Percentiles rank a stretch among this genome's conserved stretches.
These are phyloP conservation scores for Lophotis ruficrista DNA, from an alignment of 2,113 vertebrate genomes.

Conservation along the genomic window DNA sequence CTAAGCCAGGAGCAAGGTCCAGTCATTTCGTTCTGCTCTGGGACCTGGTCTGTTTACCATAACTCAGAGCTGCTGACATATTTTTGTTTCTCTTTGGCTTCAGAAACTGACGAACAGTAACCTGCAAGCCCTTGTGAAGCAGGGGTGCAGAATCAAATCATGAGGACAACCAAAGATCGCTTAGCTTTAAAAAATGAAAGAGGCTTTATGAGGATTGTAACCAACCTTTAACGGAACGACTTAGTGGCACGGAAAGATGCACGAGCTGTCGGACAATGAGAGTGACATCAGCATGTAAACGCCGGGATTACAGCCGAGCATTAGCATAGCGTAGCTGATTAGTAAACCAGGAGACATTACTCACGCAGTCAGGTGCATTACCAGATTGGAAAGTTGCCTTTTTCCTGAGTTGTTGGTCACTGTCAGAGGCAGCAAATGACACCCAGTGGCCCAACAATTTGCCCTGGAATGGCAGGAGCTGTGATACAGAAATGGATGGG, in stretches of 20 bases:
- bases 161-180: background rate
- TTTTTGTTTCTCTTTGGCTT: constrained; percentile 35
- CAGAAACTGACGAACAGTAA: background rate
- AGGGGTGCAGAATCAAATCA: background rate
- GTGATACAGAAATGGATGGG: background rate
- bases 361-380: constrained; percentile 44
- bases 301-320: background rate
- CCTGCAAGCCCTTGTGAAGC: background rate
- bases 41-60: background rate
- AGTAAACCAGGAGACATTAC: constrained; percentile 13
- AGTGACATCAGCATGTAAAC: background rate
- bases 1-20: background rate
- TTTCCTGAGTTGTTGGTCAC: constrained; percentile 20
- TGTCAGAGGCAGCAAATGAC: constrained; percentile 22
- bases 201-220: background rate
- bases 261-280: background rate
- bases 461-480: constrained; percentile 15
- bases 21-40: background rate
- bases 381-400: constrained; percentile 23
- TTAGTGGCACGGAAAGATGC: background rate
- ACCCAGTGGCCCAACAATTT: constrained; percentile 31
- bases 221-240: background rate
- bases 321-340: constrained; percentile 23
- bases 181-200: background rate
- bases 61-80: constrained; percentile 6